Evolutionary conservation across 1,140 invertebrate species (phyloP).

Genomic region (Macrobrachium rosenbergii): DNA sequence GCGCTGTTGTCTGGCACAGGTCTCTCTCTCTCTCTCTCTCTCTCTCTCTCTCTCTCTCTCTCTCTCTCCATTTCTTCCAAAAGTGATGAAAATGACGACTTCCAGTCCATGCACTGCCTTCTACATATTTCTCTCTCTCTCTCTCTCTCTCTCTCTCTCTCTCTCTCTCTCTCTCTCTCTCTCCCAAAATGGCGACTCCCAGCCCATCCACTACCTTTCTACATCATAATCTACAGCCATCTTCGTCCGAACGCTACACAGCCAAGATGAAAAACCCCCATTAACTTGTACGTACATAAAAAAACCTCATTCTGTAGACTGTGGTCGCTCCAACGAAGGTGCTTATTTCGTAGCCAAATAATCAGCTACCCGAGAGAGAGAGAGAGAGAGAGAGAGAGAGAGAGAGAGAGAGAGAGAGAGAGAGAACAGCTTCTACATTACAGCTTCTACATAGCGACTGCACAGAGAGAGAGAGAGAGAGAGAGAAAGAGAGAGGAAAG

Average conservation of each 20-base stretch:
- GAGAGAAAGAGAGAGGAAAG: constrained; percentile 26
- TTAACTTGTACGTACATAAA: too few relatives aligned
- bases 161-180: background rate
- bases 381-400: constrained; percentile 25
- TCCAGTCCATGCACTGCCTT: background rate
- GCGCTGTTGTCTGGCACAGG: too few relatives aligned
- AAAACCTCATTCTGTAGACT: too few relatives aligned
- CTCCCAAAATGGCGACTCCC: too few relatives aligned
- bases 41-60: too few relatives aligned
- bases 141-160: background rate
- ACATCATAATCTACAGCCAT: background rate
- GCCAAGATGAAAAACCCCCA: too few relatives aligned
- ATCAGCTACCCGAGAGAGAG: too few relatives aligned
- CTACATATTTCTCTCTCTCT: too few relatives aligned
- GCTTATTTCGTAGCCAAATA: too few relatives aligned
- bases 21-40: too few relatives aligned
- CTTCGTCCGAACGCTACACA: background rate
- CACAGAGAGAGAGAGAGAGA: background rate
- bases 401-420: constrained; percentile 18
- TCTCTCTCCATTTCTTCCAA: too few relatives aligned
- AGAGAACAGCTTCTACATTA: background rate
- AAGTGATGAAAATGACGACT: background rate
- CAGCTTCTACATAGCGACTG: background rate
- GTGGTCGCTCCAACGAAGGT: too few relatives aligned
- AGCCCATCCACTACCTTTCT: background rate